phyloP scores from a whole-genome alignment of 2,113 vertebrate genomes.

The Malurus cyaneus region DNA sequence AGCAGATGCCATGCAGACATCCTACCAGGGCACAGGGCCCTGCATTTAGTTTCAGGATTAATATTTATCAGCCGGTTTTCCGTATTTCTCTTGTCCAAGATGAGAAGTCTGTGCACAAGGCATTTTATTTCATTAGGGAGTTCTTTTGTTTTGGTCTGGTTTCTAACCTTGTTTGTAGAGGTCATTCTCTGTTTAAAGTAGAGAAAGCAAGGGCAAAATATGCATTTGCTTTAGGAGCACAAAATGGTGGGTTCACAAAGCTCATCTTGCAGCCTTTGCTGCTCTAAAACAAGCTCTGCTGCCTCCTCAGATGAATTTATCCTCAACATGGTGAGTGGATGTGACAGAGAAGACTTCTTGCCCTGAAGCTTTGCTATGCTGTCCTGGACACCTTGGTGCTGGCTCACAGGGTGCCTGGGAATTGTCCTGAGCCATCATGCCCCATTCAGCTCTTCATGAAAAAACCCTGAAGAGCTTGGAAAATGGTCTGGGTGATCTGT shows the following conservation, averaged over 20 bases:
- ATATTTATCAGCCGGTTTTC: not conserved
- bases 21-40: not conserved
- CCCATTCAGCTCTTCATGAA: not conserved
- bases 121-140: conserved; percentile 5
- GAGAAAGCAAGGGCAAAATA: not conserved
- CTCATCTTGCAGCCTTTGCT: not conserved
- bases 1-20: not conserved
- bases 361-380: not conserved
- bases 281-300: not conserved
- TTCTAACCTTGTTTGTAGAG: conserved; percentile 23
- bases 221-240: not conserved
- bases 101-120: not conserved
- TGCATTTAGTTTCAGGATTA: not conserved
- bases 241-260: not conserved
- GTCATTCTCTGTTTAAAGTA: not conserved
- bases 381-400: not conserved
- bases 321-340: not conserved
- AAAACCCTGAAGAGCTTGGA: not conserved
- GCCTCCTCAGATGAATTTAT: not conserved
- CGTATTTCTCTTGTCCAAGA: not conserved
- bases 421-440: not conserved
- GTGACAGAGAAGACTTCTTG: not conserved
- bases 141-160: conserved; percentile 7
- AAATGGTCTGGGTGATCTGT: not conserved
- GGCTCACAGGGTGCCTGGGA: not conserved